phyloP scores from a whole-genome alignment of 2,797 vertebrate species.

The Peromyscus attwateri region DNA sequence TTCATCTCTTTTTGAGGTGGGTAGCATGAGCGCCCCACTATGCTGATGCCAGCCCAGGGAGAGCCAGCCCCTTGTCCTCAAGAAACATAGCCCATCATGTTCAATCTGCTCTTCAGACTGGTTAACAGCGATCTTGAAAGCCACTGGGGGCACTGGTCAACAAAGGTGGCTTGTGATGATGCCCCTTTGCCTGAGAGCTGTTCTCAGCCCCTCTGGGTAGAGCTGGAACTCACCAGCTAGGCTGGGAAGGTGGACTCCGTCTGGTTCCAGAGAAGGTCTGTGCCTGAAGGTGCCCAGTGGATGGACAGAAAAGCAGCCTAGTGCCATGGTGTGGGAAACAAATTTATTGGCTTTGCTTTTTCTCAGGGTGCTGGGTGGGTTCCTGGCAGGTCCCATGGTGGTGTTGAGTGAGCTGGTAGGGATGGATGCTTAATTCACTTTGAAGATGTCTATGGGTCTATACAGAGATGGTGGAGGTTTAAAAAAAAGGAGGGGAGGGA shows the following conservation, averaged over 20 bases:
- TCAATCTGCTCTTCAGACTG: rapidly evolving
- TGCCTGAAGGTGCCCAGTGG: rapidly evolving
- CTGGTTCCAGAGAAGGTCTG: background rate
- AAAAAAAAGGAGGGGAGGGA: background rate
- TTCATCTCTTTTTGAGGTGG: background rate
- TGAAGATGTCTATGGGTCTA: conserved; percentile 41
- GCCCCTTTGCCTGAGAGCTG: background rate
- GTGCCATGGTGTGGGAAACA: conserved; percentile 58
- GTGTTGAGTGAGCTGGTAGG: conserved; percentile 44
- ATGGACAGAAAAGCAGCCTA: background rate
- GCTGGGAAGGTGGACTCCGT: rapidly evolving
- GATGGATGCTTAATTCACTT: background rate
- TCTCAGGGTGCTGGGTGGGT: conserved; percentile 34
- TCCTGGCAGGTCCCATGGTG: conserved; percentile 74
- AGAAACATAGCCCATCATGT: background rate
- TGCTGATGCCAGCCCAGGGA: background rate
- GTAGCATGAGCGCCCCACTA: rapidly evolving
- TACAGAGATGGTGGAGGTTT: background rate
- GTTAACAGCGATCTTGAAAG: too few species aligned
- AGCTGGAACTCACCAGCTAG: background rate
- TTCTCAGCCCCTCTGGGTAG: rapidly evolving
- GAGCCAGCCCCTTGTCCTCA: background rate
- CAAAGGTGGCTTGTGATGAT: rapidly evolving
- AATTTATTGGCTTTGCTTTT: conserved; percentile 54
- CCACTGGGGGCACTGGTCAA: rapidly evolving